Percentiles rank a stretch among this genome's conserved stretches.
Conservation (phyloP, 2,888 invertebrate genomes). For the Morpho deidamia region DNA sequence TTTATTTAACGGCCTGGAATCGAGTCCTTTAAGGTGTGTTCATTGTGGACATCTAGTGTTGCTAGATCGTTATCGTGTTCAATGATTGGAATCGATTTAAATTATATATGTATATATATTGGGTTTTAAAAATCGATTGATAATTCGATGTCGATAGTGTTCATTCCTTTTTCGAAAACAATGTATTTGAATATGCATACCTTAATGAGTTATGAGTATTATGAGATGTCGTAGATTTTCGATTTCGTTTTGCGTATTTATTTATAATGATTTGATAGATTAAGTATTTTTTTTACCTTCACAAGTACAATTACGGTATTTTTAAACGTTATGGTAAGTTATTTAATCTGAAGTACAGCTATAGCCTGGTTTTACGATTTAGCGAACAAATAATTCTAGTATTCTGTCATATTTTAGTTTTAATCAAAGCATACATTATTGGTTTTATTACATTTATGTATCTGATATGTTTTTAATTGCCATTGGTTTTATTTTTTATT, state of each 20-base stretch:
- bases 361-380: not conserved
- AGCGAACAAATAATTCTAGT: too few species aligned
- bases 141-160: conserved; percentile 21
- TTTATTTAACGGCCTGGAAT: too few species aligned
- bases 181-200: not conserved
- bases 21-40: too few species aligned
- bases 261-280: conserved; percentile 8
- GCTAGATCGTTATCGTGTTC: conserved; percentile 51
- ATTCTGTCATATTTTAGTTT: too few species aligned
- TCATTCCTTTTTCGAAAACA: conserved; percentile 25
- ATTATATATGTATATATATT: conserved; percentile 41
- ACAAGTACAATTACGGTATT: conserved; percentile 5
- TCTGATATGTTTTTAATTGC: too few species aligned
- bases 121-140: conserved; percentile 33
- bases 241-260: conserved; percentile 12
- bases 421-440: too few species aligned
- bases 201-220: not conserved
- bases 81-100: conserved; percentile 34
- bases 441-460: too few species aligned
- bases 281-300: not conserved
- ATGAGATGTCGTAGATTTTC: not conserved
- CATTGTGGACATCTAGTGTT: conserved; percentile 44
- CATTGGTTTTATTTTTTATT: too few species aligned
- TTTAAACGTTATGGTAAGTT: not conserved
- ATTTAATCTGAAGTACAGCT: not conserved